A percentile compares a stretch with the other conserved stretches of the same genome.
Evolutionary conservation across 2,113 vertebrate species (phyloP).

Genomic region (Passer domesticus): DNA sequence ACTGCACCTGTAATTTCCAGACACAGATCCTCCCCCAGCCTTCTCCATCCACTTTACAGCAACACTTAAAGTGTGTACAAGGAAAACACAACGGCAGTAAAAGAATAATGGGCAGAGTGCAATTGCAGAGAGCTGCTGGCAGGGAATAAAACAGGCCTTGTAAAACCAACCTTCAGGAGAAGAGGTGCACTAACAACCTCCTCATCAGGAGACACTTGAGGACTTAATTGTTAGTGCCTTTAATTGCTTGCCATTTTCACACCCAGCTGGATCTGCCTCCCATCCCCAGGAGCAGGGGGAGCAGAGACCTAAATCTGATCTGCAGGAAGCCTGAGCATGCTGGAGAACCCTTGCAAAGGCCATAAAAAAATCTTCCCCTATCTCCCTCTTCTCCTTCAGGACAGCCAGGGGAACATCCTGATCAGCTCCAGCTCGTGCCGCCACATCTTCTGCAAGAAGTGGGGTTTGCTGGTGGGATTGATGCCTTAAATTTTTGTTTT

Average conservation of each 20-base stretch:
- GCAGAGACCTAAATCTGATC: background rate
- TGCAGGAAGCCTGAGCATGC: background rate
- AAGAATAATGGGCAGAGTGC: background rate
- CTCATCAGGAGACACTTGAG: background rate
- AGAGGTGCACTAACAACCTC: background rate
- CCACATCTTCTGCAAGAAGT: background rate
- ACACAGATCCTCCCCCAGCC: background rate
- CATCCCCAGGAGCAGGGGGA: background rate
- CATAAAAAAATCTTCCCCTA: background rate
- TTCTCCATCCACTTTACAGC: background rate
- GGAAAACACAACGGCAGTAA: background rate
- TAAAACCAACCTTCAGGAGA: background rate
- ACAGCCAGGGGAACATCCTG: background rate
- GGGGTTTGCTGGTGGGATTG: background rate
- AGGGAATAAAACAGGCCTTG: background rate
- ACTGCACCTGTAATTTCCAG: rapidly evolving
- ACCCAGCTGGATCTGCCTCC: background rate
- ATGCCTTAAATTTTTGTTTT: background rate
- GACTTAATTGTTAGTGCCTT: background rate
- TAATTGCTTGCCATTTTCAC: slow-evolving; percentile 26
- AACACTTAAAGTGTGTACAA: background rate
- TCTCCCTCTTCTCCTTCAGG: background rate
- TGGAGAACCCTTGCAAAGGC: background rate
- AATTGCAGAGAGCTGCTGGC: background rate
- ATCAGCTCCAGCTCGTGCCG: background rate